Evolutionary conservation across 2,113 vertebrate species (phyloP), one percentile per base, ranked within the genome.

Genomic region (Campylorhamphus procurvoides): DNA sequence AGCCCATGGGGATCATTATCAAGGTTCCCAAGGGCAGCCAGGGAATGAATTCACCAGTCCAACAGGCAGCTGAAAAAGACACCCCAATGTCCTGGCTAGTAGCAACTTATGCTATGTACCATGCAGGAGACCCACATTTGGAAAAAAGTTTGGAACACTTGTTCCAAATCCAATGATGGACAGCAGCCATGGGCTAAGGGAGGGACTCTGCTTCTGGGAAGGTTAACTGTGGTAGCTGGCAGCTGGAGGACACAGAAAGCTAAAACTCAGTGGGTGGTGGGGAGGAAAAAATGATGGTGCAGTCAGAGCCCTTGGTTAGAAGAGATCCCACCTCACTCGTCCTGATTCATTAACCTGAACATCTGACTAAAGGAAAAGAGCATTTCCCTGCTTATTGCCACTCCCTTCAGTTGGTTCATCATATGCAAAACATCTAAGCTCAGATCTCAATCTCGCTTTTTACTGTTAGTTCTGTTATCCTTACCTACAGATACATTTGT

Each of bases 1-100:
- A 91, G 24, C 80, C 82, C 55, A 12, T 12, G 49, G 87, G 87
- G 81, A 89, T 60, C 53, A 56, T 94, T 93, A 96, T 55, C 67
- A 91, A 73, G 47, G 33, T 15, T 96, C 83, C 42, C 3, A 0
- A 67, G 60, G 53, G 80, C n/a, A 71, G 47, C 10, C 17, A 40
- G 15, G 50, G 33, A 91, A 89, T 85, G 71, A 83, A 84, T 80
- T 69, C 74, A 87, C 37, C 44, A 86, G 14, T 55, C 63, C 53
- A 46, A 77, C 56, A 69, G 53, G 31, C 29, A 90, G 82, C 28
- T 37, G 74, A 55, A 92, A 93, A 75, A 62, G 59, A 64, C 82
- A 84, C 25, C 14, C 10, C 1, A 3, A 39, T 62, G 7, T 90
- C 63, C 37, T 91, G 81, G 37, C 5, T 69, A 59, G n/a, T 39